Base-by-base conservation (phyloP, 2,888 invertebrate genomes). In the Poecilus cupreus region DNA sequence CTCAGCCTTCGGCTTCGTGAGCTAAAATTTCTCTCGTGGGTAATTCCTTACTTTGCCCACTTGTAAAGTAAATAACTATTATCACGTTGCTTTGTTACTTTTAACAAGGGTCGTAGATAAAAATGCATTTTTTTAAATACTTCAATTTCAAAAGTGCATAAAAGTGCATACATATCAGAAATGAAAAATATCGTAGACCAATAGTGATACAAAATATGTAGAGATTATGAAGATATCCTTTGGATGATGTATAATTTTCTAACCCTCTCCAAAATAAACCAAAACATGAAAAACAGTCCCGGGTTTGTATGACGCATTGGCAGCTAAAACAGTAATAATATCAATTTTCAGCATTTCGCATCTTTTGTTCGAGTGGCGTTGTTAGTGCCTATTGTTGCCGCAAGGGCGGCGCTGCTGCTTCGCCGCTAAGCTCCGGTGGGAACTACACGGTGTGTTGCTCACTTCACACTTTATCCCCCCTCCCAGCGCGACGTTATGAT, bases 271-370 rank as follows among this genome's bases (percentile, higher is more conserved):
- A 6, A 51, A 51, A 51, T 18, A 18, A 16, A 18, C 13, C 16
- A 51, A 51, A 51, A 51, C 18, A 51, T 51, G 16, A 8, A 11
- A 46, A 57, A 26, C 60, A 60, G n/a, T 37, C 64, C 16, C 11
- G n/a, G 22, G n/a, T 24, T 18, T 16, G 24, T 10, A 11, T 57
- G 26, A 13, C 26, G 32, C 64, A 37, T 37, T 68, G 11, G 32
- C 37, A 32, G 13, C 32, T 78, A 78, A 78, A 78, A 78, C 60
- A 43, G 78, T 78, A 78, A 78, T 78, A 60, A 78, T 78, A 78
- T 78, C 78, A 78, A 78, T 78, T 78, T 78, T 77, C 43, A 60
- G 37, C 60, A 57, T 57, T 74, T 43, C 68, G 57, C 70, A 49
- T 79, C 68, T 79, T 79, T 79, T 79, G 79, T 79, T 64, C 49